These are phyloP conservation scores for Pteronotus mesoamericanus DNA, from an alignment of 2,797 vertebrate species.

Conservation along the genomic window DNA sequence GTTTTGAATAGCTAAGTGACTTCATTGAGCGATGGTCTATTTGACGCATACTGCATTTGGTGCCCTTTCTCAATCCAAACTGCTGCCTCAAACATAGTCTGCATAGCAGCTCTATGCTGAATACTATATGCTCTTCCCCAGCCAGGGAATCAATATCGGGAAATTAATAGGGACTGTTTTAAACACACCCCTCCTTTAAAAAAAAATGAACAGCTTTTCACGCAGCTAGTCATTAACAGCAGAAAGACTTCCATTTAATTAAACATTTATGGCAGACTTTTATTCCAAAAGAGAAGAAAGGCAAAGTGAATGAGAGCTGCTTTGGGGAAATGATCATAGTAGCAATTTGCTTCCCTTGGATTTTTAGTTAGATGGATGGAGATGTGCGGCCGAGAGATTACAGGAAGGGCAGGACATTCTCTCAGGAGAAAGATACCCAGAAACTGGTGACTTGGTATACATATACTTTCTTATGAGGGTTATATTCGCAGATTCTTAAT, in stretches of 20 bases:
- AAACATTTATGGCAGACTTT: constrained; percentile 80
- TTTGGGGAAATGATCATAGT: constrained; percentile 29
- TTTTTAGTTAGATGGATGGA: constrained; percentile 35
- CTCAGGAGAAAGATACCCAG: constrained; percentile 11
- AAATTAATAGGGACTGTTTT: constrained; percentile 91
- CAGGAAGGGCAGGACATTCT: neutral
- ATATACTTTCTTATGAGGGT: neutral
- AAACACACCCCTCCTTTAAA: constrained; percentile 75
- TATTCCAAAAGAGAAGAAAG: constrained; percentile 21
- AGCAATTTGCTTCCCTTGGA: constrained; percentile 7
- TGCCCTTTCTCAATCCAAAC: constrained; percentile 86
- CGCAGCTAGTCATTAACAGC: constrained; percentile 76
- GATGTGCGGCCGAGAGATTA: constrained; percentile 28
- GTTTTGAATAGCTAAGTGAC: constrained; percentile 90
- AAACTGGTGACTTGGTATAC: neutral
- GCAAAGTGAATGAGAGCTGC: constrained; percentile 45
- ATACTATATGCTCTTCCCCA: constrained; percentile 89
- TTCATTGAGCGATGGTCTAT: constrained; percentile 88
- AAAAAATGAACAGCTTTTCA: constrained; percentile 79
- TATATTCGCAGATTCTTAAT: neutral
- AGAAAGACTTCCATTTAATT: constrained; percentile 79
- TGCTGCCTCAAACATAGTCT: constrained; percentile 87
- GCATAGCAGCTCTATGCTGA: constrained; percentile 94
- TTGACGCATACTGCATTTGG: constrained; percentile 90
- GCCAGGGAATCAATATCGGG: constrained; percentile 91